A percentile compares a stretch with the other conserved stretches of the same genome.
Evolutionary conservation across 2,113 vertebrate species (phyloP).

Genomic region (Lepisosteus oculatus): DNA sequence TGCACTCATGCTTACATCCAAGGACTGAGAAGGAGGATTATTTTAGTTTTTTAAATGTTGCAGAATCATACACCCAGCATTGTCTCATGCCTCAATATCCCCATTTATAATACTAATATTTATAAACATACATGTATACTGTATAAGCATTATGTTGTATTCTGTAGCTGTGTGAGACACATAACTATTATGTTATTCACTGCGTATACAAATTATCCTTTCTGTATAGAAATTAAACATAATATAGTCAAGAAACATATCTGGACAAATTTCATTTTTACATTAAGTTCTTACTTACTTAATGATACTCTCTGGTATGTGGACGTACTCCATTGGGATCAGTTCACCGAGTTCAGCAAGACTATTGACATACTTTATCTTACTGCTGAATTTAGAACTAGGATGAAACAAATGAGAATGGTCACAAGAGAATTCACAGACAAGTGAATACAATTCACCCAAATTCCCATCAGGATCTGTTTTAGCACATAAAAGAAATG

Average conservation of each 20-base stretch:
- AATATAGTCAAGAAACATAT: too few relatives aligned
- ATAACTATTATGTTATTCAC: neutral
- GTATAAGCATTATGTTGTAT: too few relatives aligned
- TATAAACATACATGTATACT: too few relatives aligned
- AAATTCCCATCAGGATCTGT: neutral
- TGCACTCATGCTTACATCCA: too few relatives aligned
- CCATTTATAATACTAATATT: too few relatives aligned
- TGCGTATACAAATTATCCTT: too few relatives aligned
- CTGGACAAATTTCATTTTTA: too few relatives aligned
- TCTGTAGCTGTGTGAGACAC: neutral
- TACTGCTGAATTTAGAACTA: constrained; percentile 97
- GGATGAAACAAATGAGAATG: constrained; percentile 32
- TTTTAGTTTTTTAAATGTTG: too few relatives aligned
- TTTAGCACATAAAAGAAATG: neutral
- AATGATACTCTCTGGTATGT: constrained; percentile 93
- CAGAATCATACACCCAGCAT: too few relatives aligned
- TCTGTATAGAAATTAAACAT: too few relatives aligned
- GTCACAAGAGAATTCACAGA: neutral
- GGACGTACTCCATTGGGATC: constrained; percentile 91
- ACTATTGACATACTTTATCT: constrained; percentile 87
- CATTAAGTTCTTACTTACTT: constrained; percentile 70
- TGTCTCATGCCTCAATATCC: too few relatives aligned
- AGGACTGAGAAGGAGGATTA: too few relatives aligned
- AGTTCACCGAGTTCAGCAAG: constrained; percentile 83
- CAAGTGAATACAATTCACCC: constrained; percentile 2